Conservation (phyloP, 2,888 invertebrate genomes). For the Agrilus mali region DNA sequence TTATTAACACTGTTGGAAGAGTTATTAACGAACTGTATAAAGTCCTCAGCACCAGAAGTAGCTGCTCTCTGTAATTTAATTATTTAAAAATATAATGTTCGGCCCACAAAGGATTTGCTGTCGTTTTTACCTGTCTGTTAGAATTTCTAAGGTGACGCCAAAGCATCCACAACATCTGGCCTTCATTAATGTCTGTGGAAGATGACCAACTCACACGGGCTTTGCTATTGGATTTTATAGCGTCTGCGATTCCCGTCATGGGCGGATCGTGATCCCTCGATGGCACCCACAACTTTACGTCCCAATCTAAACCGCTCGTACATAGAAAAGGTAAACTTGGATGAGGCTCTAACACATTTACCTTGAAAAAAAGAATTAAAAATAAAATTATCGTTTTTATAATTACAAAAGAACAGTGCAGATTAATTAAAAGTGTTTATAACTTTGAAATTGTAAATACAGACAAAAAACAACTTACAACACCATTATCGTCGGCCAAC, state of each 20-base stretch:
- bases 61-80: conserved; percentile 3
- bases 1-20: conserved; percentile 5
- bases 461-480: conserved; percentile 45
- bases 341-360: conserved; percentile 87
- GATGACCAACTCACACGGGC: conserved; percentile 12
- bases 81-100: conserved; percentile 2
- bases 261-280: conserved; percentile 44
- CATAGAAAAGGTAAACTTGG: conserved; percentile 78
- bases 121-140: conserved; percentile 11
- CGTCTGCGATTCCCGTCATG: conserved; percentile 40
- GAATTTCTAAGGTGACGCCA: conserved; percentile 27
- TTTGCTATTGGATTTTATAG: conserved; percentile 23
- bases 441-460: not conserved
- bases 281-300: conserved; percentile 90
- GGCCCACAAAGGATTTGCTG: not conserved
- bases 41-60: conserved; percentile 1
- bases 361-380: conserved; percentile 37
- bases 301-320: conserved; percentile 82
- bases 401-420: not conserved
- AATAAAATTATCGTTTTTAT: no score
- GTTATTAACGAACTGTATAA: conserved; percentile 2
- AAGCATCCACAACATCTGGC: conserved; percentile 30
- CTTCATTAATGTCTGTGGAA: conserved; percentile 22
- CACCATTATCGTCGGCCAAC: conserved; percentile 68
- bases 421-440: not conserved